These are phyloP conservation scores for Rhamphomyia laevipes DNA, from an alignment of 2,888 invertebrate genomes.

Conservation along the genomic window DNA sequence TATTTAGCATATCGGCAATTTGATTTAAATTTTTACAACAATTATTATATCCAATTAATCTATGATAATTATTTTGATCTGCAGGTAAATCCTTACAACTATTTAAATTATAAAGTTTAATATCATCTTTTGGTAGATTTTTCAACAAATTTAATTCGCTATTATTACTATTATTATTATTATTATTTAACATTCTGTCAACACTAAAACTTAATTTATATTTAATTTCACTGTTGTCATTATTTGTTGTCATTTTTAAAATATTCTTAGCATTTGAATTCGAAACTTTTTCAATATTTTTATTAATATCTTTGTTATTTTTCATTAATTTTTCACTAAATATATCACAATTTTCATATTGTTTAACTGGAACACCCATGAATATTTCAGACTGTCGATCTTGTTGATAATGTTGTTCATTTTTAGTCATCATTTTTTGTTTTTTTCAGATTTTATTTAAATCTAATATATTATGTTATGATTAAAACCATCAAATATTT, in stretches of 20 bases:
- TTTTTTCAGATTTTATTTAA: too few relatives aligned
- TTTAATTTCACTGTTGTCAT: slow-evolving; percentile 22
- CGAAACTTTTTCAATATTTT: too few relatives aligned
- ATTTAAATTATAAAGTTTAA: neutral
- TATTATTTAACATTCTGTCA: slow-evolving; percentile 27
- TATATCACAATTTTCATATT: too few relatives aligned
- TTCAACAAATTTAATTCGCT: neutral
- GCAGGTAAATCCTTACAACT: neutral
- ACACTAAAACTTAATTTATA: slow-evolving; percentile 35
- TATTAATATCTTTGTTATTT: too few relatives aligned
- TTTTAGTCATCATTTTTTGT: too few relatives aligned
- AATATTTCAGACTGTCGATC: too few relatives aligned
- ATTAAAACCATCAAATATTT: too few relatives aligned
- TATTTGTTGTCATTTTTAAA: neutral
- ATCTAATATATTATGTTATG: too few relatives aligned
- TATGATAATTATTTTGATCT: neutral
- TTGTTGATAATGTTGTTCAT: too few relatives aligned
- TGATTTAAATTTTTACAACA: neutral
- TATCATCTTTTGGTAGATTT: neutral
- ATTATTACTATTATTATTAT: neutral
- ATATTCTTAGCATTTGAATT: neutral
- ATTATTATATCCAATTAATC: neutral
- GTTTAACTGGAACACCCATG: too few relatives aligned
- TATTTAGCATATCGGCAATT: neutral
- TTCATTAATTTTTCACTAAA: too few relatives aligned